Conservation (phyloP, 2,113 vertebrate genomes). For the Phocoena phocoena region DNA sequence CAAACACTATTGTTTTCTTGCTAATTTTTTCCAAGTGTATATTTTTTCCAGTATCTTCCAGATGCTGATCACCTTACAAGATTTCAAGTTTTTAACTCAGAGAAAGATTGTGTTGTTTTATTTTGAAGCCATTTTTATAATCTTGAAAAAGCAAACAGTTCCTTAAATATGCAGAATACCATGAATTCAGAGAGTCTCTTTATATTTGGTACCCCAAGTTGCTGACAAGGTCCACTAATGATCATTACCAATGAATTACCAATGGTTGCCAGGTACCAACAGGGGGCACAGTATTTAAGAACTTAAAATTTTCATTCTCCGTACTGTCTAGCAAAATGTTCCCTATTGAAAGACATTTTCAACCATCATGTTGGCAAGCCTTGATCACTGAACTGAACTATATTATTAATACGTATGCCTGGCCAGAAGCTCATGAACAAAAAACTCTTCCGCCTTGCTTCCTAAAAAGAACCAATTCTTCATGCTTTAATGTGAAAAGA, state of each 20-base stretch:
- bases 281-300: background rate
- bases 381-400: background rate
- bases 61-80: background rate
- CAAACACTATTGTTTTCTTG: background rate
- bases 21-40: background rate
- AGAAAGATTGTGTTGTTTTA: background rate
- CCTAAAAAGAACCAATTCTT: background rate
- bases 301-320: background rate
- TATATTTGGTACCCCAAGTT: background rate
- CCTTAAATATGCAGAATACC: background rate
- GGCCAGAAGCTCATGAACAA: background rate
- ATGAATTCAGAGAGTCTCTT: background rate
- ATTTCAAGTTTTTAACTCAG: background rate
- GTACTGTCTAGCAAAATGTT: background rate
- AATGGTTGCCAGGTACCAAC: background rate
- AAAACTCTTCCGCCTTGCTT: background rate
- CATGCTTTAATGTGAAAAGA: background rate
- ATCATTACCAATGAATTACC: background rate
- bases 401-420: background rate
- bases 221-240: background rate
- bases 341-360: background rate
- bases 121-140: slow-evolving; percentile 41
- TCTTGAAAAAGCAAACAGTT: slow-evolving; percentile 17
- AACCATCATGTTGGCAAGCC: background rate
- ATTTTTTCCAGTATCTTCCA: background rate